Evolutionary conservation across 1,140 invertebrate genomes (phyloP).

Genomic region (Hylaeus volcanicus): DNA sequence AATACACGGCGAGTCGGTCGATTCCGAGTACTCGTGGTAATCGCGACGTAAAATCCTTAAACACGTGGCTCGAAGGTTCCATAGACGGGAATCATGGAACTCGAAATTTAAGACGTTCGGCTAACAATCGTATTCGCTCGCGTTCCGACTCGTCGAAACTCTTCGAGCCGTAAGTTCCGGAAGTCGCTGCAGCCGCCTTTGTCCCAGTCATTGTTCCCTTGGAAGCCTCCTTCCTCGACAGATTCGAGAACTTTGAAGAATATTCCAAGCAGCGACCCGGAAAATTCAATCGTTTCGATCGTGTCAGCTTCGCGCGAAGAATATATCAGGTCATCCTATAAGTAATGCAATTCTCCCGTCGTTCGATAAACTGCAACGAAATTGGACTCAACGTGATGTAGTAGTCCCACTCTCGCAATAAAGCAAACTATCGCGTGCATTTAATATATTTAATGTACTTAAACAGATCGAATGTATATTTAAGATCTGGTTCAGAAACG

Average conservation of each 20-base stretch:
- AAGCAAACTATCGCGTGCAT: neutral
- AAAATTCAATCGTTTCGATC: conserved; percentile 62
- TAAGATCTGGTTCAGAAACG: too few relatives aligned
- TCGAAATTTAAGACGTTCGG: conserved; percentile 43
- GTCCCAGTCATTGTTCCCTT: conserved; percentile 32
- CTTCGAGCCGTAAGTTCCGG: conserved; percentile 19
- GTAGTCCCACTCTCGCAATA: too few relatives aligned
- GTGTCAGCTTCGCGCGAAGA: conserved; percentile 34
- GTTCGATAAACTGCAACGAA: neutral
- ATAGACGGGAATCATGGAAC: neutral
- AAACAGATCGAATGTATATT: too few relatives aligned
- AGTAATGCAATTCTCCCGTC: neutral
- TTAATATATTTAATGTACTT: neutral
- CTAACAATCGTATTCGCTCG: conserved; percentile 36
- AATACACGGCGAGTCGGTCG: too few relatives aligned
- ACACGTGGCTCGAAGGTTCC: neutral
- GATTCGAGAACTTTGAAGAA: conserved; percentile 53
- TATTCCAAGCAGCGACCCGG: conserved; percentile 45
- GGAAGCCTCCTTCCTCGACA: conserved; percentile 11
- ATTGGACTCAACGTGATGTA: too few relatives aligned
- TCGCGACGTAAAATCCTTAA: neutral
- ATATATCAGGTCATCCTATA: neutral
- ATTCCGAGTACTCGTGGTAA: too few relatives aligned
- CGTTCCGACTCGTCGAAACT: conserved; percentile 23
- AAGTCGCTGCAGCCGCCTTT: conserved; percentile 8